phyloP scores from a whole-genome alignment of 2,888 invertebrate species.

The Sycophila texana region DNA sequence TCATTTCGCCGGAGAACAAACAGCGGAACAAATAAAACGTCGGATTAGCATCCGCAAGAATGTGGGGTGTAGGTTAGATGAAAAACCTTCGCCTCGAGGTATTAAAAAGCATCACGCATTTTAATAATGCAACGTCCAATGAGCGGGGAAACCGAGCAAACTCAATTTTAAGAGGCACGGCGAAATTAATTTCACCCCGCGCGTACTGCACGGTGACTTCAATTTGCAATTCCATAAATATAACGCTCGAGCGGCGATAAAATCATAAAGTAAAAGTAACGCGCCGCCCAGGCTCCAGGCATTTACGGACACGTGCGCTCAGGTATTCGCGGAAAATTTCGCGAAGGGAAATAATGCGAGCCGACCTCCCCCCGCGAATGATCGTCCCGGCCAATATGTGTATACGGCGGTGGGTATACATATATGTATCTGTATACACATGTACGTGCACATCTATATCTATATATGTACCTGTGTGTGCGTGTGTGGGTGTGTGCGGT shows the following conservation, averaged over 20 bases:
- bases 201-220: neutral
- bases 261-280: slow-evolving; percentile 25
- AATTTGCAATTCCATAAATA: slow-evolving; percentile 8
- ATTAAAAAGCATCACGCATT: neutral
- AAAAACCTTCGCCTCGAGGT: too few species aligned
- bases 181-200: slow-evolving; percentile 18
- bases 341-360: slow-evolving; percentile 5
- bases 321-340: neutral
- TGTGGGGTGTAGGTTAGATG: too few species aligned
- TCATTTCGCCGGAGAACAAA: too few species aligned
- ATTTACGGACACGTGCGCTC: neutral
- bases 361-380: neutral
- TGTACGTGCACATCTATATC: neutral
- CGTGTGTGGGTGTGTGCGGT: too few species aligned
- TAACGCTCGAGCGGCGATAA: neutral
- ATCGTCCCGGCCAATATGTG: neutral
- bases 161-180: neutral
- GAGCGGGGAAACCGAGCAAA: neutral
- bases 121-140: neutral
- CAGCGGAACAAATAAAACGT: too few species aligned
- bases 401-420: too few species aligned
- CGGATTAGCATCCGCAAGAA: too few species aligned
- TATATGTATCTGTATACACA: neutral
- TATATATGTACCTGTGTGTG: too few species aligned
- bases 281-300: neutral